Conservation (phyloP, 2,888 invertebrate species). For the Ischnus inquisitorius region DNA sequence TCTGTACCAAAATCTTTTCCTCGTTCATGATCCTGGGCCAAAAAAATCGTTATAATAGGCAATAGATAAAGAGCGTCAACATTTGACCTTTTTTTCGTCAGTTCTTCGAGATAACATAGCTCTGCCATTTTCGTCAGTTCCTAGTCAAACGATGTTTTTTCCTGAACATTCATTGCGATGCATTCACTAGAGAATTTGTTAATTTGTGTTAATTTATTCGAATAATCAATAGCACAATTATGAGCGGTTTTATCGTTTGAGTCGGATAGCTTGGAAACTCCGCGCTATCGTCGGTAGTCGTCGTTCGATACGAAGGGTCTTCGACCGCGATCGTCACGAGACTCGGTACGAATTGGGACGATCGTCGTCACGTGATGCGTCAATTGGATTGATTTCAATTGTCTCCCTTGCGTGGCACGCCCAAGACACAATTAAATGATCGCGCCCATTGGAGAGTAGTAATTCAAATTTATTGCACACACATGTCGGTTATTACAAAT, state of each 20-base stretch:
- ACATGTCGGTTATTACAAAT: background rate
- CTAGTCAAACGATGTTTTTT: background rate
- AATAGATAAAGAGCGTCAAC: too few species aligned
- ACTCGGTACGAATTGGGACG: slow-evolving; percentile 38
- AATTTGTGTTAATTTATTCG: background rate
- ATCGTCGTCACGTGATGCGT: slow-evolving; percentile 41
- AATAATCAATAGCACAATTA: too few species aligned
- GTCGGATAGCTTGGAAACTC: background rate
- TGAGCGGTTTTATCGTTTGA: too few species aligned
- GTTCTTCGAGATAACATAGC: too few species aligned
- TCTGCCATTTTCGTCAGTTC: too few species aligned
- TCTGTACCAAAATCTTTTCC: background rate
- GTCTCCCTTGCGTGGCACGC: slow-evolving; percentile 15
- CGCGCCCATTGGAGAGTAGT: background rate
- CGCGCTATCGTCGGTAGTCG: background rate
- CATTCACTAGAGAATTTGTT: background rate
- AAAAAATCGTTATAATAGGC: too few species aligned
- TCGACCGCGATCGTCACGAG: slow-evolving; percentile 26
- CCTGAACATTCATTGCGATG: background rate
- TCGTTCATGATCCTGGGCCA: too few species aligned
- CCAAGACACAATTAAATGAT: slow-evolving; percentile 21
- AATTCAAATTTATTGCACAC: slow-evolving; percentile 47
- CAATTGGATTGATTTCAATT: slow-evolving; percentile 55
- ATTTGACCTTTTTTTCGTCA: too few species aligned
- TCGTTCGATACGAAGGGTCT: slow-evolving; percentile 13